A percentile compares a stretch with the other conserved stretches of the same genome.
phyloP scores from a whole-genome alignment of 1,140 invertebrate genomes.

The Phymorhynchus buccinoides region DNA sequence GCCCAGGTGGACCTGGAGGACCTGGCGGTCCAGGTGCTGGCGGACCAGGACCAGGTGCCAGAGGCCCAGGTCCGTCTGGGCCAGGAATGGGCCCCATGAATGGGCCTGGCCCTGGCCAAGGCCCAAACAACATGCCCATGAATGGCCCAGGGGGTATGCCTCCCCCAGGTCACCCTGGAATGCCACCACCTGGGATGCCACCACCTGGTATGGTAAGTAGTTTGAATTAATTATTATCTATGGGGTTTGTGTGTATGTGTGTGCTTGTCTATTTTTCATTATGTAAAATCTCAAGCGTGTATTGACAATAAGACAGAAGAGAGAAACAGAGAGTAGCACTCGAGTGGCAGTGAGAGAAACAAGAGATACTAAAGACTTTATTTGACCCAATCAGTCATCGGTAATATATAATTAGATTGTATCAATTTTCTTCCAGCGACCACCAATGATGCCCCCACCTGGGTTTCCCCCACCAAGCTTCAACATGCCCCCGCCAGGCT shows the following conservation, averaged over 20 bases:
- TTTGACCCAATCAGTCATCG: too few relatives aligned
- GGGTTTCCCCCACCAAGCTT: conserved; percentile 70
- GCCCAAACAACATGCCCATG: conserved; percentile 16
- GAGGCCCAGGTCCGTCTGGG: conserved; percentile 44
- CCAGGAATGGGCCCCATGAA: conserved; percentile 53
- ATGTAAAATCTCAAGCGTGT: not conserved
- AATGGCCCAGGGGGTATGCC: conserved; percentile 40
- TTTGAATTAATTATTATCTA: not conserved
- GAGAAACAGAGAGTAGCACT: too few relatives aligned
- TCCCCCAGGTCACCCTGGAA: conserved; percentile 51
- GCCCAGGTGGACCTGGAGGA: conserved; percentile 46
- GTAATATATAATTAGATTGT: too few relatives aligned
- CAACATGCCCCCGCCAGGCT: conserved; percentile 72
- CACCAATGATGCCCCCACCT: conserved; percentile 74
- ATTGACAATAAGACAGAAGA: too few relatives aligned
- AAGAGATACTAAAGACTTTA: too few relatives aligned
- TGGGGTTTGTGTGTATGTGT: too few relatives aligned
- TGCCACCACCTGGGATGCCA: conserved; percentile 73
- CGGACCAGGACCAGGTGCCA: conserved; percentile 46
- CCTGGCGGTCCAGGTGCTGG: conserved; percentile 56
- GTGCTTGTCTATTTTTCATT: not conserved
- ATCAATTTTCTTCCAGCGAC: conserved; percentile 75
- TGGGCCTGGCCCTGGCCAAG: conserved; percentile 27
- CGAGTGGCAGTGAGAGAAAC: too few relatives aligned
- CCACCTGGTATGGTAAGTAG: conserved; percentile 50